A percentile compares a stretch with the other conserved stretches of the same genome.
Conservation (phyloP, 2,888 invertebrate species). For the Phaedon cochleariae region DNA sequence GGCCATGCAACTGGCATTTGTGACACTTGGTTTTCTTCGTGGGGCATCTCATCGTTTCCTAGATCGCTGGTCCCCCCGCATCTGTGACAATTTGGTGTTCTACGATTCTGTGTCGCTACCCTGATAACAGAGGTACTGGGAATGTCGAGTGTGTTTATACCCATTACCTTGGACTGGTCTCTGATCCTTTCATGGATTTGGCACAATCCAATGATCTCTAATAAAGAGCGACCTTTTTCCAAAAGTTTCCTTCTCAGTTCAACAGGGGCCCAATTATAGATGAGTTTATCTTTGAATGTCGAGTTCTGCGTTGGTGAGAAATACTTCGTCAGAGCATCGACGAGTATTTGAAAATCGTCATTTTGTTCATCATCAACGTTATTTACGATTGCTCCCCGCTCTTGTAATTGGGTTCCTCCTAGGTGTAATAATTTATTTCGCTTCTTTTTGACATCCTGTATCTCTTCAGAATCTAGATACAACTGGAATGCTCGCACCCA, state of each 20-base stretch:
- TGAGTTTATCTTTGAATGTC: constrained; percentile 46
- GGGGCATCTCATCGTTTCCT: constrained; percentile 17
- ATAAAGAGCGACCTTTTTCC: constrained; percentile 41
- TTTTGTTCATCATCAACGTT: constrained; percentile 31
- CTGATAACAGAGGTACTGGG: constrained; percentile 11
- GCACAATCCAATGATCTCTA: constrained; percentile 43
- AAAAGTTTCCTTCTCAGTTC: constrained; percentile 45
- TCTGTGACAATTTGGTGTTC: constrained; percentile 20
- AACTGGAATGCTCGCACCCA: too few relatives aligned
- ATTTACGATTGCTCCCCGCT: constrained; percentile 44
- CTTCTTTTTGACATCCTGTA: constrained; percentile 35
- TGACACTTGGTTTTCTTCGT: constrained; percentile 29
- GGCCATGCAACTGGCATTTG: constrained; percentile 32
- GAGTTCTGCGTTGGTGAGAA: too few relatives aligned
- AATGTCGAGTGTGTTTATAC: not conserved
- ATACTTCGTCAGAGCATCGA: too few relatives aligned
- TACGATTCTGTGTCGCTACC: constrained; percentile 13
- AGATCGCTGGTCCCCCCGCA: constrained; percentile 26
- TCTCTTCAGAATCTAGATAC: constrained; percentile 46
- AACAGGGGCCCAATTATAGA: constrained; percentile 42
- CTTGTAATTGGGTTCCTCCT: constrained; percentile 46
- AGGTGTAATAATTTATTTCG: constrained; percentile 47
- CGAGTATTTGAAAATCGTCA: constrained; percentile 44
- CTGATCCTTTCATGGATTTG: constrained; percentile 40
- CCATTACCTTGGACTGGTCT: constrained; percentile 34